Conservation (phyloP, 2,888 invertebrate genomes). For the Melinaea menophilus region DNA sequence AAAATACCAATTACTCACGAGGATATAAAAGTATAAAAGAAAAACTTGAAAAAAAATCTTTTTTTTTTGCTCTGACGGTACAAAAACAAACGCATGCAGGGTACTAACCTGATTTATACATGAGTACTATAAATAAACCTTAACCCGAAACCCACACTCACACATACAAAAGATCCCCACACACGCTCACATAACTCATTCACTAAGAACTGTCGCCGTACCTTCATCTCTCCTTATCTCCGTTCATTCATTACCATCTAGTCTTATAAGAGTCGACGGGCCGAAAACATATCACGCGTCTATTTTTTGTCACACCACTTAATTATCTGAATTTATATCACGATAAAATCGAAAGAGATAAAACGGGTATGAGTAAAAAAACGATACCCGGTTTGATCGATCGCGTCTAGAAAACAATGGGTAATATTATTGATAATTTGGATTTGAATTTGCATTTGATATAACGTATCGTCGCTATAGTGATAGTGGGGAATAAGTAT, state of each 20-base stretch:
- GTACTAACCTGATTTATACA: constrained; percentile 3
- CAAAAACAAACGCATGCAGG: constrained; percentile 1
- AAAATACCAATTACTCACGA: neutral
- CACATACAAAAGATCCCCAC: constrained; percentile 5
- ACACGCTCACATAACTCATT: constrained; percentile 45
- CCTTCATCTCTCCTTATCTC: constrained; percentile 70
- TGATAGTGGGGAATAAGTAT: constrained; percentile 3
- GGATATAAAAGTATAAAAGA: neutral
- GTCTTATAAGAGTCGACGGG: constrained; percentile 73
- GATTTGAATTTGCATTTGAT: constrained; percentile 4
- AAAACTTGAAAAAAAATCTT: neutral
- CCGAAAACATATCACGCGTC: constrained; percentile 74
- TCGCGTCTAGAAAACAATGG: constrained; percentile 34
- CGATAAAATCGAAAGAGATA: constrained; percentile 62
- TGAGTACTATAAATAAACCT: constrained; percentile 17
- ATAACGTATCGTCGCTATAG: constrained; percentile 3
- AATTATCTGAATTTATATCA: constrained; percentile 75
- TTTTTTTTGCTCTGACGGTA: neutral
- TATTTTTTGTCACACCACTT: constrained; percentile 76
- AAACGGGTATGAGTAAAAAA: constrained; percentile 39
- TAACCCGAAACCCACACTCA: constrained; percentile 24
- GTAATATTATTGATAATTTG: constrained; percentile 17
- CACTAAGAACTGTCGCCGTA: constrained; percentile 60
- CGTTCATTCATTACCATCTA: constrained; percentile 77
- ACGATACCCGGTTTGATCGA: constrained; percentile 37